Evolutionary conservation across 2,113 vertebrate genomes (phyloP), one percentile per base, ranked within the genome.

Genomic region (Syrrhaptes paradoxus): DNA sequence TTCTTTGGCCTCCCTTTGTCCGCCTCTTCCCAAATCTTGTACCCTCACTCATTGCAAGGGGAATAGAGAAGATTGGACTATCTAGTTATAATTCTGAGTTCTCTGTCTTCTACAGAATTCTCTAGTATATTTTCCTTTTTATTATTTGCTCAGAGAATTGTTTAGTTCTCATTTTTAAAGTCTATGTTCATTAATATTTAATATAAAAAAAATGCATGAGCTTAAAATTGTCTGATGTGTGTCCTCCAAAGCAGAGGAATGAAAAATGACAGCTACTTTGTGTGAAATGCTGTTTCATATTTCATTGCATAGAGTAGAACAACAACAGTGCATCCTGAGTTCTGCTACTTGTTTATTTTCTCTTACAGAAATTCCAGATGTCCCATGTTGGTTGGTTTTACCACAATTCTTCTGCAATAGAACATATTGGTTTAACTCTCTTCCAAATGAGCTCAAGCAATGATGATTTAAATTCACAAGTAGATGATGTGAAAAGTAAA

Each of bases 331-430:
- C 2, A 0, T 41, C 49, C 52, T 17, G 34, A 75, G 12, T 77
- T 89, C 58, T 72, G 5, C 68, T 75, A 25, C 43, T 90, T 68
- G n/a, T 87, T 91, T 61, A 4, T 97, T 85, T 84, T 97, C 41
- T 93, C 9, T 83, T 94, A 25, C 86, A 99, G 99, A 97, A 95
- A 93, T 99, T 99, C 95, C 98, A 11, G 75, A 83, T 89, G 48
- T 94, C 93, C 20, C 94, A 98, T 36, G 89, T 71, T 72, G 75
- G 62, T 13, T 97, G 93, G 36, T 65, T 98, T 63, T 89, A 66
- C 24, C 77, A 95, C n/a, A 94, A 85, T 61, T 97, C 97, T 21
- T 96, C 97, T 17, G 24, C 92, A 68, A 89, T 94, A 96, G 96
- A 98, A 17, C 96, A 96, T 82, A 97, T 97, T 89, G 98, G 97